Conservation (phyloP, 2,888 invertebrate species). For the Microdon myrmicae region DNA sequence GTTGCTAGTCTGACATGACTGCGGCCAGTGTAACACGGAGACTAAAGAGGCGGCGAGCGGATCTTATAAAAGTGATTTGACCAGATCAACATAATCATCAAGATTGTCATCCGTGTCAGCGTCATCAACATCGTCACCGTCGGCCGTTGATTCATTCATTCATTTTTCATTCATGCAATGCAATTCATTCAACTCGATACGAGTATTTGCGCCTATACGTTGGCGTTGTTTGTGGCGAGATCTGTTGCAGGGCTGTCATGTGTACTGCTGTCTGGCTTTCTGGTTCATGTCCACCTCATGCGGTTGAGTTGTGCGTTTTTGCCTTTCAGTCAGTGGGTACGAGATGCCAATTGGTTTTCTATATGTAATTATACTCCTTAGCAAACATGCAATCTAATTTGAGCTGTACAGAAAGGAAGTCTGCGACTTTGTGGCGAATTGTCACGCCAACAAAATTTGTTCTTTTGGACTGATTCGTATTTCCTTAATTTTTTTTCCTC, state of each 20-base stretch:
- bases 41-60: conserved; percentile 14
- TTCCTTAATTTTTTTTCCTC: no score
- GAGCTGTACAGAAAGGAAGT: conserved; percentile 12
- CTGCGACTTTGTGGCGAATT: conserved; percentile 20
- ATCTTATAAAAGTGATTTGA: conserved; percentile 11
- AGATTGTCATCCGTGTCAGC: neutral
- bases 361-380: conserved; percentile 38
- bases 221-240: conserved; percentile 31
- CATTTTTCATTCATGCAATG: conserved; percentile 34
- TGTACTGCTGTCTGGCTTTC: conserved; percentile 29
- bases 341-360: conserved; percentile 13
- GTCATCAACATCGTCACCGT: conserved; percentile 28
- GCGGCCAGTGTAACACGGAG: conserved; percentile 40
- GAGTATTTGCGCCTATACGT: conserved; percentile 20
- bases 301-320: conserved; percentile 26
- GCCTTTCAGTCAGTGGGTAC: conserved; percentile 6
- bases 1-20: conserved; percentile 36
- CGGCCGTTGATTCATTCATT: conserved; percentile 46
- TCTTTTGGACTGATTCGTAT: no score
- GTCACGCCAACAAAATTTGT: conserved; percentile 13
- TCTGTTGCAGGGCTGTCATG: conserved; percentile 1
- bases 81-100: conserved; percentile 12
- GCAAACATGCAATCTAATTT: conserved; percentile 43
- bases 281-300: conserved; percentile 45
- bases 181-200: conserved; percentile 43